Conservation (phyloP, 2,797 vertebrate genomes). For the Pyrocephalus nanus region DNA sequence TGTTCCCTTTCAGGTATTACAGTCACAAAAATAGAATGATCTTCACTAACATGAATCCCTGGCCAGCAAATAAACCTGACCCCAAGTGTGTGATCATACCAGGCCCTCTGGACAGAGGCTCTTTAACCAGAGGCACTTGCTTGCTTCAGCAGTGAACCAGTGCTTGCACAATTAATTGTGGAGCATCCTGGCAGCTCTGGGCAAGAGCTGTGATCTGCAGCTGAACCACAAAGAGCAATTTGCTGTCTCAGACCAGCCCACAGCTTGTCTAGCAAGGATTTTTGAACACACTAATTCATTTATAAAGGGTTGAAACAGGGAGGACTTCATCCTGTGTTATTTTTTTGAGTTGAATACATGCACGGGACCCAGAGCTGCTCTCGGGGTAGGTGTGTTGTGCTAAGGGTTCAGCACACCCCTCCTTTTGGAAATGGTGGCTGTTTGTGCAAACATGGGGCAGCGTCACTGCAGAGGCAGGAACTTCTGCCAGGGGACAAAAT, state of each 20-base stretch:
- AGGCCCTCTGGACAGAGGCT: background rate
- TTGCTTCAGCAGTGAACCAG: background rate
- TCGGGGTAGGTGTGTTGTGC: background rate
- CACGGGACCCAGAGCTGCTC: background rate
- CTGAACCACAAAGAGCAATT: constrained; percentile 23
- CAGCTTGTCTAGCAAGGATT: background rate
- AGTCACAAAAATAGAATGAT: background rate
- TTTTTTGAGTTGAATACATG: background rate
- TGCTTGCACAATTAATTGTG: background rate
- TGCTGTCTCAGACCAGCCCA: background rate
- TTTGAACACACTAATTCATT: background rate
- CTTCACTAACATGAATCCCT: background rate
- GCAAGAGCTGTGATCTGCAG: background rate
- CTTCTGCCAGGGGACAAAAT: background rate
- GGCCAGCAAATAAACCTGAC: background rate
- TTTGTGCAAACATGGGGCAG: background rate
- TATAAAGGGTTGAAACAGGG: background rate
- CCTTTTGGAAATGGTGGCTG: background rate
- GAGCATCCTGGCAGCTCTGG: background rate
- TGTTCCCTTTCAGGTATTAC: background rate
- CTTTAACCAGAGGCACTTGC: background rate
- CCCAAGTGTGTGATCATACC: background rate
- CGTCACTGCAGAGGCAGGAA: background rate
- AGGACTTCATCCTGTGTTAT: background rate
- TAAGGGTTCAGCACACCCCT: background rate